A percentile compares a stretch with the other conserved stretches of the same genome.
Conservation (phyloP, 2,113 vertebrate genomes). For the Canis aureus region DNA sequence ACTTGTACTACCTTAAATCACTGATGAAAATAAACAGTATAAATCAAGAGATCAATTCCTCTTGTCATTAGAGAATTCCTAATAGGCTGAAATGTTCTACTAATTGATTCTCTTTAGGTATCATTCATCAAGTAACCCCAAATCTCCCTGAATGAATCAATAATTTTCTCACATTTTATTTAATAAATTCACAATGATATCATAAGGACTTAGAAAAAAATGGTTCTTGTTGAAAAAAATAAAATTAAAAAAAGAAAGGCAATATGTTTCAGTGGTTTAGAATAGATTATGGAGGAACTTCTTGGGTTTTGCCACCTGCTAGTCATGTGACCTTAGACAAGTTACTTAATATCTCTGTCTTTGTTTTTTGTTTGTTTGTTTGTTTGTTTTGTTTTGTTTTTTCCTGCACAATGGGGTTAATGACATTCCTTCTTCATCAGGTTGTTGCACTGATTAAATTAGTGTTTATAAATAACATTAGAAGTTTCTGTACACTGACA, state of each 20-base stretch:
- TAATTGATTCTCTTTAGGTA: constrained; percentile 69
- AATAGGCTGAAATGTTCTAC: constrained; percentile 63
- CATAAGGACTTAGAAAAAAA: neutral
- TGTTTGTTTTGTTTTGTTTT: neutral
- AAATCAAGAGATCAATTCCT: constrained; percentile 67
- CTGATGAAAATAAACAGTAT: constrained; percentile 58
- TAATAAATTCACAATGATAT: constrained; percentile 41
- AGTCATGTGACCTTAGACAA: neutral
- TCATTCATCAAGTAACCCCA: constrained; percentile 59
- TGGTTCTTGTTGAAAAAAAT: neutral
- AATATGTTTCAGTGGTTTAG: neutral
- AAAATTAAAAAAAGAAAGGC: neutral
- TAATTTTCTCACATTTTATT: constrained; percentile 69
- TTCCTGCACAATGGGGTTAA: neutral
- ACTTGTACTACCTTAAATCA: constrained; percentile 61
- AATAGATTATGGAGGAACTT: neutral
- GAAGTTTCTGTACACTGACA: neutral
- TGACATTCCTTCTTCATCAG: neutral
- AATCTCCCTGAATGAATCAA: constrained; percentile 48
- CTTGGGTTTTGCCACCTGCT: neutral
- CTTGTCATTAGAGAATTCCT: constrained; percentile 63
- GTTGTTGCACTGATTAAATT: neutral
- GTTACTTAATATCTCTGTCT: neutral
- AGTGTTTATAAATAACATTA: neutral
- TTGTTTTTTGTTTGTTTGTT: neutral